Percentiles rank a stretch among this genome's conserved stretches.
Conservation (phyloP, 2,113 vertebrate species). For the Scortum barcoo region DNA sequence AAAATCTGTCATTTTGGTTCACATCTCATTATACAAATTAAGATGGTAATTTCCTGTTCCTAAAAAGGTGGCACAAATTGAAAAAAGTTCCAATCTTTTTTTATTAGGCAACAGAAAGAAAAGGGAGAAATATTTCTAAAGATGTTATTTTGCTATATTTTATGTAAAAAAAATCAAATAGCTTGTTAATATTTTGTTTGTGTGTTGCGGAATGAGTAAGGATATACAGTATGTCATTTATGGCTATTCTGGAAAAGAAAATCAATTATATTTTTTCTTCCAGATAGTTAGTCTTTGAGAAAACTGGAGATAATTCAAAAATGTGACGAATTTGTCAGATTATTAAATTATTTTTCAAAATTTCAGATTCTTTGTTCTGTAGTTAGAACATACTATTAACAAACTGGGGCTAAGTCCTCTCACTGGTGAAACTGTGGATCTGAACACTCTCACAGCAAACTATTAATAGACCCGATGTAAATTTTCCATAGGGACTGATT, state of each 20-base stretch:
- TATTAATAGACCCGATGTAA: slow-evolving; percentile 14
- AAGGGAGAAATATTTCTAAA: neutral
- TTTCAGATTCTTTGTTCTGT: neutral
- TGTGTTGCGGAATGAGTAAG: neutral
- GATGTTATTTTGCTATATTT: neutral
- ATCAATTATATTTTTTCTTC: neutral
- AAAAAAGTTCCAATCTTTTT: neutral
- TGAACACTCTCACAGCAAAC: slow-evolving; percentile 25
- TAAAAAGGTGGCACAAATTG: neutral
- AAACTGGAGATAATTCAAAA: neutral
- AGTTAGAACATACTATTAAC: neutral
- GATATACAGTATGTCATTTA: neutral
- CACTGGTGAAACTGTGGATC: too few species aligned
- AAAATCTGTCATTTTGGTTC: neutral
- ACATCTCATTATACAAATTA: neutral
- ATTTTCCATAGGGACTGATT: slow-evolving; percentile 24
- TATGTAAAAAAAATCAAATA: neutral
- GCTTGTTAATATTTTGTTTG: neutral
- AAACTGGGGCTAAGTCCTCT: too few species aligned
- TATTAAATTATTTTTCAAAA: neutral
- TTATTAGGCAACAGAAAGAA: neutral
- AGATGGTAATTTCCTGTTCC: neutral
- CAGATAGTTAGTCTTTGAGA: neutral
- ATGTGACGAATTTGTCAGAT: too few species aligned
- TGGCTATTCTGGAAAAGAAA: neutral